Evolutionary conservation across 2,113 vertebrate species (phyloP).

Genomic region (Siphamia tubifer): DNA sequence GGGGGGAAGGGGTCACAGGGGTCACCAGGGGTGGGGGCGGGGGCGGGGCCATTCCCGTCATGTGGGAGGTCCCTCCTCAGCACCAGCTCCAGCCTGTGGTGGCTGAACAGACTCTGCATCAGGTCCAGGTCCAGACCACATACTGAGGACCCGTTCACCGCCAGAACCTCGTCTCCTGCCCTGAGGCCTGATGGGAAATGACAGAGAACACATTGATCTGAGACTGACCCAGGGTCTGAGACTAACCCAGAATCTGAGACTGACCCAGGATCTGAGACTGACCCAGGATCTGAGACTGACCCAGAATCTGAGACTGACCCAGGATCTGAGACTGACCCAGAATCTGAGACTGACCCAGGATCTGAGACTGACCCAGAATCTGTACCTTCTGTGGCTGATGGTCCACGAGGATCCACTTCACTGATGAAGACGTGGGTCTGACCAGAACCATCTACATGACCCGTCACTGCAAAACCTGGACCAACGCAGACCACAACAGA

Average conservation of each 20-base stretch:
- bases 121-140: conserved; percentile 85
- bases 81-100: conserved; percentile 82
- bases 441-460: conserved; percentile 85
- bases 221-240: background rate
- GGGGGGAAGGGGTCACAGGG: conserved; percentile 5
- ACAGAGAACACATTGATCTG: background rate
- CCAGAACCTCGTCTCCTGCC: conserved; percentile 88
- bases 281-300: too few relatives aligned
- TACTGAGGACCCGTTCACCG: conserved; percentile 83
- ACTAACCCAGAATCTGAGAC: background rate
- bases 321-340: background rate
- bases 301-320: too few relatives aligned
- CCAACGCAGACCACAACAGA: background rate
- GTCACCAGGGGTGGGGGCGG: conserved; percentile 45
- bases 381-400: conserved; percentile 87
- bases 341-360: background rate
- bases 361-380: background rate
- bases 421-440: conserved; percentile 84
- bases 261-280: background rate
- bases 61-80: conserved; percentile 70
- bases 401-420: conserved; percentile 84
- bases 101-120: conserved; percentile 86
- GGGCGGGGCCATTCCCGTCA: conserved; percentile 70
- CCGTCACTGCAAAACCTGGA: conserved; percentile 90
- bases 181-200: conserved; percentile 80